Conservation (phyloP, 92 coral and sea anemone genomes). For the Actinostola sp. region DNA sequence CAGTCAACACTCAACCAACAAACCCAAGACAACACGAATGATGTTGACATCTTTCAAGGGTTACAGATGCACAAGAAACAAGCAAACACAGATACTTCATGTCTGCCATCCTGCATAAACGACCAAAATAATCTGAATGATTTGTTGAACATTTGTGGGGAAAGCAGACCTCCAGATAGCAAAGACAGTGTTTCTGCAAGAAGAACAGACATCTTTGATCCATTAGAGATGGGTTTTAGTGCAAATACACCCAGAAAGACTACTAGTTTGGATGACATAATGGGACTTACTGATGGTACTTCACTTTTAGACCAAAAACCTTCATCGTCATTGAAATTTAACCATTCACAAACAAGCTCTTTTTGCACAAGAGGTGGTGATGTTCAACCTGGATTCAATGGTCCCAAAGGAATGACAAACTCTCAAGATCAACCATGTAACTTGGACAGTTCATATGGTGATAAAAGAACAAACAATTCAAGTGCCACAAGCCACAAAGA, state of each 20-base stretch:
- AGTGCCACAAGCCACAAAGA: background rate
- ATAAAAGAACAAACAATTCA: background rate
- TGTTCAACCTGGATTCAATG: too few species aligned
- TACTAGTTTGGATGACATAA: constrained; percentile 3
- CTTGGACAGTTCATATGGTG: too few species aligned
- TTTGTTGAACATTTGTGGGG: constrained; percentile 8
- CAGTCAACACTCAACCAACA: background rate
- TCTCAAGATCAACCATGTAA: background rate
- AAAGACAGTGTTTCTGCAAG: background rate
- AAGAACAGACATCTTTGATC: constrained; percentile 29
- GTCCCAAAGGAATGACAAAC: too few species aligned
- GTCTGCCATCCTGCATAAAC: constrained; percentile 24
- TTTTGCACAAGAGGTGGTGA: too few species aligned
- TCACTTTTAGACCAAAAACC: background rate
- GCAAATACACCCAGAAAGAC: background rate
- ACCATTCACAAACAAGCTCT: background rate
- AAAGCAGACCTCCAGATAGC: background rate
- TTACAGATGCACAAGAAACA: constrained; percentile 18
- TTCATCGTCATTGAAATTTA: background rate
- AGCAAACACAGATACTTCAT: background rate
- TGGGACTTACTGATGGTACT: background rate
- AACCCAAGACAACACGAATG: background rate
- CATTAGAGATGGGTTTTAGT: constrained; percentile 6
- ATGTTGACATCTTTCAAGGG: constrained; percentile 39
- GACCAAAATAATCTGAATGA: background rate